Evolutionary conservation across 1,140 invertebrate genomes (phyloP).

Genomic region (Arion vulgaris): DNA sequence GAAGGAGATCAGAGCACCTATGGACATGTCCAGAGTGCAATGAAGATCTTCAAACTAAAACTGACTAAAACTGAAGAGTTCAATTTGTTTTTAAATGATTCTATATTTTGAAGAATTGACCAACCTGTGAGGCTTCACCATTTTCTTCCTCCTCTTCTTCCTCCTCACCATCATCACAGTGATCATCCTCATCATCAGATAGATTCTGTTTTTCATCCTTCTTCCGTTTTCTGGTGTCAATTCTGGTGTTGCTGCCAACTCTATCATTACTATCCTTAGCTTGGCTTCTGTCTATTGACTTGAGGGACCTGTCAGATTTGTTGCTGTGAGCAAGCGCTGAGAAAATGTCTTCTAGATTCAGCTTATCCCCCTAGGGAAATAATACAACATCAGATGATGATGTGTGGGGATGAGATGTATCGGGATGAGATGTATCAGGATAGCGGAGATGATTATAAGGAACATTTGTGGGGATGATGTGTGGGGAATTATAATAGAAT

Average conservation of each 20-base stretch:
- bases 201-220: background rate
- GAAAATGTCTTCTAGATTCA: conserved; percentile 31
- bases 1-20: no score
- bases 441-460: no score
- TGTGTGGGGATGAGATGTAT: no score
- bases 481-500: no score
- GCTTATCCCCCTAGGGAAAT: conserved; percentile 25
- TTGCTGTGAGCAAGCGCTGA: conserved; percentile 9
- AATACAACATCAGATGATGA: no score
- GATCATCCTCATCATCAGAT: background rate
- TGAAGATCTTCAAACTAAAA: no score
- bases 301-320: background rate
- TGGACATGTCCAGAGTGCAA: no score
- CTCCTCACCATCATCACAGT: conserved; percentile 1
- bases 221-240: background rate
- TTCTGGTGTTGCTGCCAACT: background rate
- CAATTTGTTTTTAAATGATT: no score
- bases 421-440: no score
- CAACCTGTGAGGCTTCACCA: conserved; percentile 20
- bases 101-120: background rate
- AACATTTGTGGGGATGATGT: no score
- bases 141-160: conserved; percentile 15
- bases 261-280: conserved; percentile 2
- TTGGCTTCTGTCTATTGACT: background rate
- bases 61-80: no score